These are phyloP conservation scores for Tenrec ecaudatus DNA, from an alignment of 2,113 vertebrate genomes.

Conservation along the genomic window DNA sequence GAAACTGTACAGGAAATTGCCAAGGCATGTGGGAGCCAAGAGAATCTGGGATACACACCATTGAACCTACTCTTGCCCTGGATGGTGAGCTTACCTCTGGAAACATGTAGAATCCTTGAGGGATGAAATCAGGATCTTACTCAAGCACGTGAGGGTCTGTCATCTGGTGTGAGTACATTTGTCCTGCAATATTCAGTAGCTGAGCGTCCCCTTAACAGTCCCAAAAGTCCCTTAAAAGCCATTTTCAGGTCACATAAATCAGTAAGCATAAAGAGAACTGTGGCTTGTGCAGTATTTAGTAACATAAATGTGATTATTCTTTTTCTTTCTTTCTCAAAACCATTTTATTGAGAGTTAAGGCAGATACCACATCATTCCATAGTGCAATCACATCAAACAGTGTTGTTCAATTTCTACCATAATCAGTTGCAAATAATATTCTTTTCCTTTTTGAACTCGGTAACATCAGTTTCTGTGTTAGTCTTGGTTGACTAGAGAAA, in stretches of 20 bases:
- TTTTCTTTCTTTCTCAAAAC: conserved; percentile 37
- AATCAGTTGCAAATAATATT: too few relatives aligned
- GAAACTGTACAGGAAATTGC: neutral
- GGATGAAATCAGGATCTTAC: neutral
- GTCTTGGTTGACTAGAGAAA: too few relatives aligned
- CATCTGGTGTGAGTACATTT: neutral
- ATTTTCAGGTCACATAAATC: neutral
- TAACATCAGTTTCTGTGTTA: too few relatives aligned
- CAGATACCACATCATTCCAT: too few relatives aligned
- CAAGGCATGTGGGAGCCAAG: neutral
- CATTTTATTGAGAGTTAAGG: too few relatives aligned
- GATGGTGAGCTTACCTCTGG: neutral
- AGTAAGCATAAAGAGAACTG: conserved; percentile 31
- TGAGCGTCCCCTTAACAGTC: neutral
- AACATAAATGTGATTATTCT: conserved; percentile 44
- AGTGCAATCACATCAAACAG: too few relatives aligned
- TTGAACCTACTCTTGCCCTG: neutral
- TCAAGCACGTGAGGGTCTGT: neutral
- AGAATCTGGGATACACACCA: neutral
- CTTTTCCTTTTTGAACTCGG: too few relatives aligned
- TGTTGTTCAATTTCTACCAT: too few relatives aligned
- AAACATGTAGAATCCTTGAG: neutral
- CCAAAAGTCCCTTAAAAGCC: conserved; percentile 28
- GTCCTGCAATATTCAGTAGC: neutral
- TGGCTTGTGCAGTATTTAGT: neutral